These are phyloP conservation scores for Sebastiscus tertius DNA, from an alignment of 2,797 vertebrate genomes.

Conservation along the genomic window DNA sequence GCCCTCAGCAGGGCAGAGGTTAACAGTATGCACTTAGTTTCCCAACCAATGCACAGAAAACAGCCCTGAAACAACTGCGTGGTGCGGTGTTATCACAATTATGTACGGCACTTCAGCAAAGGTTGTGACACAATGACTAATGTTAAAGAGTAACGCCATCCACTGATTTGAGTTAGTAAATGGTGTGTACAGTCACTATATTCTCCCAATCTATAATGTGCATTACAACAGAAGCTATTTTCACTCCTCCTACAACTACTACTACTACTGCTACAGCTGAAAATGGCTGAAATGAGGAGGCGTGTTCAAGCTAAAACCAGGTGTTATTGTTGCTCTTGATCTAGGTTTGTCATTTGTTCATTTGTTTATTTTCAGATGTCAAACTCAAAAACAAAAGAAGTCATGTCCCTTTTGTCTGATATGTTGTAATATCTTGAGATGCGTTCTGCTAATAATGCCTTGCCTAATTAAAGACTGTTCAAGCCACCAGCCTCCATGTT, in stretches of 20 bases:
- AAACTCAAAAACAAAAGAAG: not conserved
- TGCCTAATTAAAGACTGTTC: slow-evolving; percentile 66
- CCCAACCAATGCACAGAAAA: slow-evolving; percentile 18
- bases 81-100: not conserved
- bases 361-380: not conserved
- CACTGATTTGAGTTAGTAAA: not conserved
- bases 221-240: not conserved
- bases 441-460: slow-evolving; percentile 21
- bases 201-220: not conserved
- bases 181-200: not conserved
- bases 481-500: slow-evolving; percentile 56
- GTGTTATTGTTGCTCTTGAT: not conserved
- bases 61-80: not conserved
- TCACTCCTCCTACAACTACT: not conserved
- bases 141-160: not conserved
- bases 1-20: not conserved
- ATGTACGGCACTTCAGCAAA: not conserved
- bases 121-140: not conserved
- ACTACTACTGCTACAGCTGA: not conserved
- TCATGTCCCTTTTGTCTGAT: not conserved
- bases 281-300: not conserved
- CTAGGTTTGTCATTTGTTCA: not conserved
- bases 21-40: slow-evolving; percentile 40
- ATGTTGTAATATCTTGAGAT: not conserved
- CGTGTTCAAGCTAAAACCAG: not conserved